Conservation (phyloP, 2,797 vertebrate species). For the Oreonectes daqikongensis region DNA sequence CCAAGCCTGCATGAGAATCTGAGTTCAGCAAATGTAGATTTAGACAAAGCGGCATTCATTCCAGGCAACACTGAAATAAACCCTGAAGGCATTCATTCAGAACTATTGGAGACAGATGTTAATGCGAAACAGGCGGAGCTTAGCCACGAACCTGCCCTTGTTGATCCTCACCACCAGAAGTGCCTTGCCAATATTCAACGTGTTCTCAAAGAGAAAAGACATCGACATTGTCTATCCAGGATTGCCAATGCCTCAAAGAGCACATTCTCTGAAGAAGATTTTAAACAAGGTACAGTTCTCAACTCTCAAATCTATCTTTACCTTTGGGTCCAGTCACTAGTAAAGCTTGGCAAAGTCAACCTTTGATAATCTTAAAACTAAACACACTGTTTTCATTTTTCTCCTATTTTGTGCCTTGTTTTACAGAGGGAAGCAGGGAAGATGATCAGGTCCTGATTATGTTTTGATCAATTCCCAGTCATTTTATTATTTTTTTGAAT, state of each 20-base stretch:
- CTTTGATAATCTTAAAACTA: slow-evolving; percentile 18
- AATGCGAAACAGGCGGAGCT: slow-evolving; percentile 45
- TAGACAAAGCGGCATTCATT: neutral
- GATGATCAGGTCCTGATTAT: slow-evolving; percentile 84
- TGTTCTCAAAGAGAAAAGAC: slow-evolving; percentile 88
- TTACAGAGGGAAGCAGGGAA: slow-evolving; percentile 86
- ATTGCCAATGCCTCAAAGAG: slow-evolving; percentile 82
- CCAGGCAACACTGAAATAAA: neutral
- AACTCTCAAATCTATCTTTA: neutral
- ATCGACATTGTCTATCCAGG: slow-evolving; percentile 82
- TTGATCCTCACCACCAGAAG: slow-evolving; percentile 69
- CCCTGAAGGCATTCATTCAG: slow-evolving; percentile 58
- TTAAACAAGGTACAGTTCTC: slow-evolving; percentile 66
- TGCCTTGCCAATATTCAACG: slow-evolving; percentile 93
- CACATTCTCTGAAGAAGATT: slow-evolving; percentile 82
- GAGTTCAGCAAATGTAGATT: slow-evolving; percentile 27
- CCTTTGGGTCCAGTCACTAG: neutral
- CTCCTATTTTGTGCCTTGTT: slow-evolving; percentile 58
- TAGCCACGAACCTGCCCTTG: slow-evolving; percentile 46
- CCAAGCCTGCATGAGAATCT: slow-evolving; percentile 41
- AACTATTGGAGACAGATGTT: slow-evolving; percentile 64
- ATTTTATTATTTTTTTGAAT: neutral
- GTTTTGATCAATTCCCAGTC: slow-evolving; percentile 30
- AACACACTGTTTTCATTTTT: slow-evolving; percentile 30
- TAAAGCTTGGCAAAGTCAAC: neutral